A percentile compares a stretch with the other conserved stretches of the same genome.
phyloP scores from a whole-genome alignment of 2,797 vertebrate species.

The Picus viridis region DNA sequence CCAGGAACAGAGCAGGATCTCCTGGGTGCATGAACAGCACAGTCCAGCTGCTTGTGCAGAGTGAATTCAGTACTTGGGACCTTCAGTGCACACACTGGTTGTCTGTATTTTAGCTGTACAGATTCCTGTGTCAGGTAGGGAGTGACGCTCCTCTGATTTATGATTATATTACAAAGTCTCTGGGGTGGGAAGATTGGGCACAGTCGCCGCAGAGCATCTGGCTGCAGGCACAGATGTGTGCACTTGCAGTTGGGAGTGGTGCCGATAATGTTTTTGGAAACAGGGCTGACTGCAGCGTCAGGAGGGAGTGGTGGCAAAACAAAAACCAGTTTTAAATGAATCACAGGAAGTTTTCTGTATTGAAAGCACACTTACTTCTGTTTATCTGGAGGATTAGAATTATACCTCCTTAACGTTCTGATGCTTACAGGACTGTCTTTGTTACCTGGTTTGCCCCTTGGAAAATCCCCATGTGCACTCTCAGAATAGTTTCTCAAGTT shows the following conservation, averaged over 20 bases:
- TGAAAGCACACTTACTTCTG: not conserved
- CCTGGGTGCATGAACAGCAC: accelerated
- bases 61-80: not conserved
- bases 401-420: not conserved
- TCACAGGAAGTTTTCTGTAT: not conserved
- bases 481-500: not conserved
- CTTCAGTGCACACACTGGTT: accelerated
- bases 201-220: not conserved
- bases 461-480: not conserved
- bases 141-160: not conserved
- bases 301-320: not conserved
- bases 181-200: not conserved
- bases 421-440: not conserved
- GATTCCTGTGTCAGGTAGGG: accelerated
- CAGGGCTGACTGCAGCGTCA: not conserved
- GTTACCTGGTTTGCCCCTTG: not conserved
- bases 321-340: not conserved
- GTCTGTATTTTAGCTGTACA: not conserved
- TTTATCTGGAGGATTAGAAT: not conserved
- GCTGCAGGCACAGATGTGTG: not conserved
- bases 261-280: not conserved
- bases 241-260: not conserved
- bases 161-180: accelerated
- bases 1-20: not conserved
- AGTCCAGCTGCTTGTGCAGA: not conserved